A percentile compares a stretch with the other conserved stretches of the same genome.
Conservation (phyloP, 2,113 vertebrate species). For the Prunella himalayana region DNA sequence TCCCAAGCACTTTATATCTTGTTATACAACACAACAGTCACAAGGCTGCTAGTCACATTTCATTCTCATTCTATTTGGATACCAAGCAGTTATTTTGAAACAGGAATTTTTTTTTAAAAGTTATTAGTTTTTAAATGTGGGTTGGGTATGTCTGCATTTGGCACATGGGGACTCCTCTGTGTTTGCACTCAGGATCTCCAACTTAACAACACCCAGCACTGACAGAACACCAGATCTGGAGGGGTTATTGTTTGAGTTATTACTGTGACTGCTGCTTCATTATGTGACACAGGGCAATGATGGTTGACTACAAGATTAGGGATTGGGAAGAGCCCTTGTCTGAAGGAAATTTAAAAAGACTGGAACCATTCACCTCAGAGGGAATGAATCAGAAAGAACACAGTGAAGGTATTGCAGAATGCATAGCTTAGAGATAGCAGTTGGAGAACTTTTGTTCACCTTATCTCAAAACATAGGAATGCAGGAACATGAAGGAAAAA, state of each 20-base stretch:
- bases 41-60: background rate
- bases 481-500: background rate
- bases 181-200: background rate
- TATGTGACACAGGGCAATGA: background rate
- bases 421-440: background rate
- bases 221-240: background rate
- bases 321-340: background rate
- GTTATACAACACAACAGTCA: slow-evolving; percentile 53
- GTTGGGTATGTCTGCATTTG: background rate
- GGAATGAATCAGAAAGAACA: background rate
- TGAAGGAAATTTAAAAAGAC: background rate
- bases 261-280: background rate
- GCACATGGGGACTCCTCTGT: background rate
- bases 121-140: background rate
- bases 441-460: background rate
- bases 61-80: background rate
- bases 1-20: slow-evolving; percentile 44
- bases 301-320: background rate
- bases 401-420: background rate
- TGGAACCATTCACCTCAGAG: background rate
- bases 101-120: background rate
- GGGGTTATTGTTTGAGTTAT: background rate
- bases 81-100: background rate
- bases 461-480: slow-evolving; percentile 7
- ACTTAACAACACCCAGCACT: background rate